These are phyloP conservation scores for Thamnophis sirtalis DNA, from an alignment of 2,113 vertebrate species.

Conservation along the genomic window DNA sequence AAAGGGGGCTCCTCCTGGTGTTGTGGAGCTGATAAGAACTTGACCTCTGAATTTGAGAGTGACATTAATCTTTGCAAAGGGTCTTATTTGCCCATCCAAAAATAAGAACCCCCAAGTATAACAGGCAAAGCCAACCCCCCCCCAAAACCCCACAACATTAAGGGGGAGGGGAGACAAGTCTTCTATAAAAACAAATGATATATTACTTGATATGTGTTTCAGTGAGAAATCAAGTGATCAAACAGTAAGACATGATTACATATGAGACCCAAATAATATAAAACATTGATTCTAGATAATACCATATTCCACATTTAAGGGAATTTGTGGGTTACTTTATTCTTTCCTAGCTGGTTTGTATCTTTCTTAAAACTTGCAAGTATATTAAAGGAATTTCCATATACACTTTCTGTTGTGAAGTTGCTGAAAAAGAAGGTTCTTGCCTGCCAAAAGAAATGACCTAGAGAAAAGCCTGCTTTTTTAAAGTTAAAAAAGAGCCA, in stretches of 20 bases:
- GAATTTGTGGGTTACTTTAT: not conserved
- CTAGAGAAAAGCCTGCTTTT: not conserved
- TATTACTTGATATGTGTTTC: not conserved
- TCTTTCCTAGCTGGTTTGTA: not conserved
- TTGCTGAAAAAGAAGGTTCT: not conserved
- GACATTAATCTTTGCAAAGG: not conserved
- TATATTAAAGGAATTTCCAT: not conserved
- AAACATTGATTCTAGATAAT: not conserved
- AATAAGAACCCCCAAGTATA: not conserved
- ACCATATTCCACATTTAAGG: not conserved
- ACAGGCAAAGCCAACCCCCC: no score
- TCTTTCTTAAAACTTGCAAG: not conserved
- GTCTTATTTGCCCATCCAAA: not conserved
- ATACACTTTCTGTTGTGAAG: not conserved
- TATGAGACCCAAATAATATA: not conserved
- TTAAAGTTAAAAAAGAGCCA: not conserved
- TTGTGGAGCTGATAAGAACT: not conserved
- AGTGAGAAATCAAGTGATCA: not conserved
- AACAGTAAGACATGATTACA: not conserved
- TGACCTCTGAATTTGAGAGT: not conserved
- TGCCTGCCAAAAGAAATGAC: not conserved
- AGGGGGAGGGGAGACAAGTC: not conserved
- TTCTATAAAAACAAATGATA: not conserved
- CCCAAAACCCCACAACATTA: not conserved
- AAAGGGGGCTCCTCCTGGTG: not conserved